Base-by-base conservation (phyloP, 2,888 invertebrate genomes). In the Epinotia bilunana region DNA sequence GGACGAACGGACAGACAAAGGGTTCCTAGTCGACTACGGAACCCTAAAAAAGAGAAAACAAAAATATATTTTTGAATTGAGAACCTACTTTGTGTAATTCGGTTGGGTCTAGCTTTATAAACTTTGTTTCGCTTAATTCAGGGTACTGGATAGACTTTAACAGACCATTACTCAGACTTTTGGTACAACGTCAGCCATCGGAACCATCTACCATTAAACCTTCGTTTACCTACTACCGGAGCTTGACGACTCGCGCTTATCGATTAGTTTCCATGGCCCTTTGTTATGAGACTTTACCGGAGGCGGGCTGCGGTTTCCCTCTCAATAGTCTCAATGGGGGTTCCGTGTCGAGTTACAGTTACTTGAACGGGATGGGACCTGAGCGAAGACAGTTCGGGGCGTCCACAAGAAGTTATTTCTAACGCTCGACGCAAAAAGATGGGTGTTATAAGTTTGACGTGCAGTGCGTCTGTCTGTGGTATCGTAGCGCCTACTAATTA, bases 221-320 rank as follows among this genome's bases (percentile, higher is more conserved):
- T 28, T 23, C 58, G 18, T 67, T 67, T 67, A n/a, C n/a, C n/a
- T n/a, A 67, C 55, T 20, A 23, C 68, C 39, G 20, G 16, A 39
- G 58, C 68, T 58, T 43, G 68, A 16, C 9, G 57, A 13, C 43
- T 13, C 16, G 9, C 18, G 6, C 28, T 67, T 57, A 43, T 43
- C 68, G 16, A 57, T 57, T 57, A 58, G 57, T 68, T 68, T 67
- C 39, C 57, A 39, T 67, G 67, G 3, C 55, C 65, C 20, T 68
- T 43, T 58, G 20, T 58, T 43, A 58, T 68, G 16, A 7, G 13
- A 39, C 18, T 49, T 64, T 64, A 64, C 20, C 23, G 16, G 23
- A 60, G 13, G 20, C 46, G 46, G 43, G 63, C 23, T 64, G 63
- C 20, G 46, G 63, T 46, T 46, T 46, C 13, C 43, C 16, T 33